Evolutionary conservation across 2,888 invertebrate species (phyloP).

Genomic region (Cantharis flavilabris): DNA sequence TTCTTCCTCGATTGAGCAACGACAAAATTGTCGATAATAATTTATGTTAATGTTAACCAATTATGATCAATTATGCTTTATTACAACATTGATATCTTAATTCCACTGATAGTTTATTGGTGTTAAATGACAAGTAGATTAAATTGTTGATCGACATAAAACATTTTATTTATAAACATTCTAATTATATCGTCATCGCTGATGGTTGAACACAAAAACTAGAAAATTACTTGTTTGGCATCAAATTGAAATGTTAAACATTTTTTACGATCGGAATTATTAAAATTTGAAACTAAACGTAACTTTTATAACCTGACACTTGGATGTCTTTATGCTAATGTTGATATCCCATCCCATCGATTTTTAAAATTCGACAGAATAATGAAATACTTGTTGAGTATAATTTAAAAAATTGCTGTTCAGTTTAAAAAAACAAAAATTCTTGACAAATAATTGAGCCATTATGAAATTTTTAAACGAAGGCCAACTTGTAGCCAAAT

Average conservation of each 20-base stretch:
- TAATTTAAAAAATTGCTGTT: background rate
- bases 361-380: background rate
- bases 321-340: background rate
- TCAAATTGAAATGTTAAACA: background rate
- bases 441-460: background rate
- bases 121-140: background rate
- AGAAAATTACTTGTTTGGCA: background rate
- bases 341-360: background rate
- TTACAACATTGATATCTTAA: background rate
- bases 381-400: background rate
- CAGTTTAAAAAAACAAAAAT: background rate
- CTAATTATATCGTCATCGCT: background rate
- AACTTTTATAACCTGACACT: background rate
- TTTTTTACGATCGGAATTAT: background rate
- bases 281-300: background rate
- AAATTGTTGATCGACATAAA: background rate
- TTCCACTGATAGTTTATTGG: background rate
- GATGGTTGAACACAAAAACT: background rate
- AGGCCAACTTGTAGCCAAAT: background rate
- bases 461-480: background rate
- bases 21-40: background rate
- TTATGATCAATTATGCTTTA: background rate
- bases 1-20: background rate
- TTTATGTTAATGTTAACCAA: background rate
- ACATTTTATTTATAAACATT: conserved; percentile 1